Evolutionary conservation across 2,797 vertebrate species (phyloP), one percentile per base, ranked within the genome.

Genomic region (Nannoperca australis): DNA sequence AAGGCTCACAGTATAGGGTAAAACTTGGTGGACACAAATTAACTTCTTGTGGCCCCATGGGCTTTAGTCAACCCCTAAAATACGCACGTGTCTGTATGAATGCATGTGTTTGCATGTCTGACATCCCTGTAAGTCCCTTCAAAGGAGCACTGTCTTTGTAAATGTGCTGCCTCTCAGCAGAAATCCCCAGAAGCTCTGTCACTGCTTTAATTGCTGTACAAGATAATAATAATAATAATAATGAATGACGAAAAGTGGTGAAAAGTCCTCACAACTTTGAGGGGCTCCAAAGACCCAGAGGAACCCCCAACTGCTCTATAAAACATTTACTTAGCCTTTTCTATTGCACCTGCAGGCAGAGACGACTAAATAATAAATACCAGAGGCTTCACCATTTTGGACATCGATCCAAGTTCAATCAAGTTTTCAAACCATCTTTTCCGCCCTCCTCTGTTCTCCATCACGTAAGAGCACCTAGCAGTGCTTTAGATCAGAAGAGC

Each of bases 301-400:
- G 72, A 85, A 50, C 30, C 1, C 36, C 32, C 45, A 61, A 67
- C 51, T 70, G 76, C 58, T 62, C 58, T 42, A 79, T 81, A 84
- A 89, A 90, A 85, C 67, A 85, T 85, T 59, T 71, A 89, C 88
- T 84, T 84, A 4, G 20, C 51, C 56, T 87, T 85, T 38, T 88
- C 64, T 85, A 73, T 70, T 82, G 79, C 64, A 82, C 76, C 68
- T 75, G 40, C 64, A 78, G 55, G 70, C 36, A 63, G 67, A 83
- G 58, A 74, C 5, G 56, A 78, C 76, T 83, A 66, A 90, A 91
- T 88, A 88, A 93, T 90, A 89, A 87, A 92, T 90, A 79, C 47
- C 11, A 4, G 6, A 18, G 44, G 59, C 80, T 78, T 87, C 70
- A 84, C 89, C 85, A 85, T 82, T 73, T 55, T 62, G 73, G 76